Base-by-base conservation (phyloP, 2,888 invertebrate species). In the Scaptomyza reducta region DNA sequence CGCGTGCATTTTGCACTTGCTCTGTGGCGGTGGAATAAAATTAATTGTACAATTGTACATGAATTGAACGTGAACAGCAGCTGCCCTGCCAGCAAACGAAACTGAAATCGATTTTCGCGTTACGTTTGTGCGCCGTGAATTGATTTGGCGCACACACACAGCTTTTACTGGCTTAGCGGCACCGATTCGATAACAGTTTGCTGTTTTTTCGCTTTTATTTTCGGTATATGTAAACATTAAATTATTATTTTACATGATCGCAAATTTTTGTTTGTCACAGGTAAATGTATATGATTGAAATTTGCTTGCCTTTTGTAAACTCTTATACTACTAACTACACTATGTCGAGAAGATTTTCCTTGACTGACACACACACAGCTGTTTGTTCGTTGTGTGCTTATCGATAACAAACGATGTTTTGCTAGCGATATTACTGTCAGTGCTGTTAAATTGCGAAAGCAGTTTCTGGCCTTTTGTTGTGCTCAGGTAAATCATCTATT, bases 81-180 rank as follows among this genome's bases (percentile, higher is more conserved):
- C 59, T 50, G 33, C 18, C 13, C 45, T 55, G 33, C 46, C 35
- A 46, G 64, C 63, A 61, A 35, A 11, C 22, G 44, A 64, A 64
- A 76, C 67, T 65, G 55, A 84, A 87, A 82, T 82, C 82, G 82
- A 82, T 82, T 82, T 82, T 82, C 87, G 55, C 75, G 87, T 83
- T 83, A 79, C 85, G 84, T 60, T 67, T 67, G 60, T 54, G 63
- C 57, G 53, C 64, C 42, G 67, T 57, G 33, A 81, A 75, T 85
- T 84, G 87, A 81, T 81, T 85, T 80, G 77, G 69, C 78, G 85
- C 85, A 85, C 49, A 33, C 16, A 84, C 47, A 33, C 79, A 68
- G 55, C 56, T 51, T 59, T 63, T 57, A n/a, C 22, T 41, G 42
- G 31, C 56, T 50, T 18, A 4, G 14, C 16, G 13, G 64, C 47